These are phyloP conservation scores for Eciton burchellii DNA, from an alignment of 1,140 invertebrate species.

Conservation along the genomic window DNA sequence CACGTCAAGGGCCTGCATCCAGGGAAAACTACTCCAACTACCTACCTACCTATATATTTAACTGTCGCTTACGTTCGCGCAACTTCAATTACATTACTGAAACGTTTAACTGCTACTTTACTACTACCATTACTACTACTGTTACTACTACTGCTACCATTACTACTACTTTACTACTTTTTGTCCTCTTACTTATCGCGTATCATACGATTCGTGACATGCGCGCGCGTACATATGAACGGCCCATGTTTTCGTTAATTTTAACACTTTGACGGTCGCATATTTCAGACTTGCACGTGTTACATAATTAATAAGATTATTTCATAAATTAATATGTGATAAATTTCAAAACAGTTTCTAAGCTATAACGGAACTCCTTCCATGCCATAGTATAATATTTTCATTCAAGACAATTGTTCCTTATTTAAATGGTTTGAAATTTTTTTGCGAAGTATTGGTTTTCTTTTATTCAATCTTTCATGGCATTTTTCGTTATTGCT, in stretches of 20 bases:
- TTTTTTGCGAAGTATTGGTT: too few species aligned
- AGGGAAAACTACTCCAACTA: constrained; percentile 84
- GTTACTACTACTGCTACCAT: not conserved
- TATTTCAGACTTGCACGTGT: too few species aligned
- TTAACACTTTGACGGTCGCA: too few species aligned
- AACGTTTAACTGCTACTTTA: constrained; percentile 82
- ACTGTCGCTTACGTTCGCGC: constrained; percentile 84
- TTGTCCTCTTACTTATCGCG: constrained; percentile 74
- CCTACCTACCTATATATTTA: constrained; percentile 80
- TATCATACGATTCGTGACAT: constrained; percentile 76
- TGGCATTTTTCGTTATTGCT: too few species aligned
- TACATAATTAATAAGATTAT: too few species aligned
- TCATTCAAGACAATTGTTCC: too few species aligned
- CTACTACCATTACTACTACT: constrained; percentile 70
- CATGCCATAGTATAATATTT: too few species aligned
- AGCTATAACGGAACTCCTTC: too few species aligned
- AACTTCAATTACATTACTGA: constrained; percentile 83
- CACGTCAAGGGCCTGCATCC: constrained; percentile 85
- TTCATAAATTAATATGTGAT: too few species aligned
- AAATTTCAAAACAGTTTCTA: too few species aligned
- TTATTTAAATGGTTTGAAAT: too few species aligned
- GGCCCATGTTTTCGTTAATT: constrained; percentile 72
- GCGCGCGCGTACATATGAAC: constrained; percentile 62
- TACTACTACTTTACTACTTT: constrained; percentile 55
- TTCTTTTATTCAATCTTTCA: too few species aligned